phyloP scores from a whole-genome alignment of 1,140 invertebrate species.

The Plutomurus gul region DNA sequence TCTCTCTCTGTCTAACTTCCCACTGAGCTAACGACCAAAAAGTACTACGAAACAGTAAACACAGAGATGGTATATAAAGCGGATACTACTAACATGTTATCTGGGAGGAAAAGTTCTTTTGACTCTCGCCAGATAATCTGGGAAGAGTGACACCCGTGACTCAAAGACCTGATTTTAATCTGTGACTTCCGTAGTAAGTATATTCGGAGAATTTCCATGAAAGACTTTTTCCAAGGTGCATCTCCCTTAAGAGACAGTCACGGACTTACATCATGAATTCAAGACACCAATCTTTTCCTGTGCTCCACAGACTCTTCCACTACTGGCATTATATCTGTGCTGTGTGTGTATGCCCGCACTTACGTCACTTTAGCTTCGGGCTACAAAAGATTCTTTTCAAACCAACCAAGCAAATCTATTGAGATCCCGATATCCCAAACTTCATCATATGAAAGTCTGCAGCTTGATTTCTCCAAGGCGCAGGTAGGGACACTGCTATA shows the following conservation, averaged over 20 bases:
- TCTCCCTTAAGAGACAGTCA: background rate
- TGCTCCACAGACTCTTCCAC: background rate
- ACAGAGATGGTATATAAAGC: background rate
- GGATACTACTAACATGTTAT: no score
- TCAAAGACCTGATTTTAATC: constrained; percentile 14
- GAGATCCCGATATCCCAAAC: background rate
- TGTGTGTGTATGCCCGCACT: background rate
- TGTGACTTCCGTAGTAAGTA: background rate
- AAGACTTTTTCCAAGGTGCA: background rate
- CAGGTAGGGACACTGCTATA: no score
- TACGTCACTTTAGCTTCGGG: background rate
- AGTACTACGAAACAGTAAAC: background rate
- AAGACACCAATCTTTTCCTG: background rate
- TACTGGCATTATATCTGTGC: background rate
- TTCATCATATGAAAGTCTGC: background rate
- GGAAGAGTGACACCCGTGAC: constrained; percentile 20
- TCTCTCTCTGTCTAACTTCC: background rate
- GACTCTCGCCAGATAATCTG: background rate
- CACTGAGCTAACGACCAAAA: background rate
- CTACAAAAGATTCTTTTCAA: constrained; percentile 15
- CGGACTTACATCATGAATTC: background rate
- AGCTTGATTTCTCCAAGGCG: no score
- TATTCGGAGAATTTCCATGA: constrained; percentile 9
- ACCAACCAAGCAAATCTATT: background rate
- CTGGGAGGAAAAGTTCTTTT: no score